These are phyloP conservation scores for Oscheius myriophilus DNA, from an alignment of 2,888 invertebrate species.

Conservation along the genomic window DNA sequence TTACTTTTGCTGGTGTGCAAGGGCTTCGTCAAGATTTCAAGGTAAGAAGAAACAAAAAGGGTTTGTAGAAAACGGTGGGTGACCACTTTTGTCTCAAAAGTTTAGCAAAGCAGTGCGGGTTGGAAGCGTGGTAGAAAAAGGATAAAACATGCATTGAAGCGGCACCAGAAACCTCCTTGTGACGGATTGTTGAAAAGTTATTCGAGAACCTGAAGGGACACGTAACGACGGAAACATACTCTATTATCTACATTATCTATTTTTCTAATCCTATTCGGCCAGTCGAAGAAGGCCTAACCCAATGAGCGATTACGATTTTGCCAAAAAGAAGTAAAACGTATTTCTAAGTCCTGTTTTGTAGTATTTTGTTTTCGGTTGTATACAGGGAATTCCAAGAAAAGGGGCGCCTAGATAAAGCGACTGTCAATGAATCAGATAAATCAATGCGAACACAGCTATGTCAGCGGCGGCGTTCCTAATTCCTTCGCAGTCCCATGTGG, in stretches of 20 bases:
- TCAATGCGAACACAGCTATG: no score
- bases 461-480: no score
- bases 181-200: constrained; percentile 18
- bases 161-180: constrained; percentile 23
- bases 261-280: neutral
- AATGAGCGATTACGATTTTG: neutral
- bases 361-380: no score
- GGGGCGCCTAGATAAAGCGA: no score
- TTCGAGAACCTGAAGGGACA: constrained; percentile 31
- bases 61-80: neutral
- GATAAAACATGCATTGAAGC: constrained; percentile 29
- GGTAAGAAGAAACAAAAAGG: neutral
- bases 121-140: constrained; percentile 12
- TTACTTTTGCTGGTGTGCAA: neutral
- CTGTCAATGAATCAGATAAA: no score
- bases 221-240: neutral
- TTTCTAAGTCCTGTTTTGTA: no score
- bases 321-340: no score
- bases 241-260: neutral
- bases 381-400: no score
- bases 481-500: constrained; percentile 50
- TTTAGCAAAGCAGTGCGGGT: neutral
- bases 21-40: neutral
- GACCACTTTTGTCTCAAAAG: neutral
- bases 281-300: neutral